Evolutionary conservation across 2,888 invertebrate genomes (phyloP).

Genomic region (Ferdinandea cuprea): DNA sequence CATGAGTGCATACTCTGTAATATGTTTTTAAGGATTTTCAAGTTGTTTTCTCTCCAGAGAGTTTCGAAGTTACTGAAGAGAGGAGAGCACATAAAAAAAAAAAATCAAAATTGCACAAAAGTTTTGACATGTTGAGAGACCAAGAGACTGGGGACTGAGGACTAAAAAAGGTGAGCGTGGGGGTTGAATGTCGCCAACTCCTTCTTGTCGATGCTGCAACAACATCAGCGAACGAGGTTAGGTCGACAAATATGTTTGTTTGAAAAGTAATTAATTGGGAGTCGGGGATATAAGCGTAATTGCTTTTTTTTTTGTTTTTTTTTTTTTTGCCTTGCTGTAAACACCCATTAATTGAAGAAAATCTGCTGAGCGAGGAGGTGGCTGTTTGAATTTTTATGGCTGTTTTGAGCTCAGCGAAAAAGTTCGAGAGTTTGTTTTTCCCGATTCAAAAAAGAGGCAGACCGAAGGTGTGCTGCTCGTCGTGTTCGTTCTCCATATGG

Average conservation of each 20-base stretch:
- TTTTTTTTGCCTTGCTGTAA: too few relatives aligned
- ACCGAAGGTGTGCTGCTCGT: background rate
- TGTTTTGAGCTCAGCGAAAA: background rate
- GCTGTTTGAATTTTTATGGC: conserved; percentile 14
- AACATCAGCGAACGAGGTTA: background rate
- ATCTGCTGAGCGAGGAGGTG: conserved; percentile 51
- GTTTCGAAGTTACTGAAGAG: background rate
- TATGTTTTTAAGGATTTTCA: conserved; percentile 74
- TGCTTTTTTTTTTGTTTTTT: too few relatives aligned
- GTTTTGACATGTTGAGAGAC: conserved; percentile 62
- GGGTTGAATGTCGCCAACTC: conserved; percentile 53
- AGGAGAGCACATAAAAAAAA: background rate
- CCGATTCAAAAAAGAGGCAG: background rate
- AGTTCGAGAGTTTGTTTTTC: background rate
- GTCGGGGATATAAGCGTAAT: conserved; percentile 56
- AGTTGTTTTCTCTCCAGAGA: conserved; percentile 40
- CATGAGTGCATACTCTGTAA: conserved; percentile 71
- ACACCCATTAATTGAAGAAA: conserved; percentile 68
- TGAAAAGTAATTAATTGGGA: conserved; percentile 68
- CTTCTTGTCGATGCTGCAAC: background rate
- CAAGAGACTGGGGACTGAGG: too few relatives aligned
- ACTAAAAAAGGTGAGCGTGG: conserved; percentile 9
- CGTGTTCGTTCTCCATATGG: too few relatives aligned
- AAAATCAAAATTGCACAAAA: conserved; percentile 40
- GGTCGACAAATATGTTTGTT: conserved; percentile 48